A percentile compares a stretch with the other conserved stretches of the same genome.
phyloP scores from a whole-genome alignment of 2,888 invertebrate species.

The Acanthoscelides obtectus region DNA sequence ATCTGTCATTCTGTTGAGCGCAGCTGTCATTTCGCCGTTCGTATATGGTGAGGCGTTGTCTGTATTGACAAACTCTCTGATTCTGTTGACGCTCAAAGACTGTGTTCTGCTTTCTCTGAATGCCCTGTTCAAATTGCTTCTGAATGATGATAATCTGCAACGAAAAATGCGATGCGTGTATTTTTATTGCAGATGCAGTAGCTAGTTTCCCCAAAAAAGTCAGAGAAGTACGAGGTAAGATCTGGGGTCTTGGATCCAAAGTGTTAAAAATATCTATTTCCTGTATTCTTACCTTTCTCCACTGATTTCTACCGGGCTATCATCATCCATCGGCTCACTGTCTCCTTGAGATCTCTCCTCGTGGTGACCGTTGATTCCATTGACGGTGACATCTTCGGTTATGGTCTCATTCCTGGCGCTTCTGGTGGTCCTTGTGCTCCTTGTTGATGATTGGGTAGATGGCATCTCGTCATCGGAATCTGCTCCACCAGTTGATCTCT shows the following conservation, averaged over 20 bases:
- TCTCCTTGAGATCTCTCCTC: constrained; percentile 12
- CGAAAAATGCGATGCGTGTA: too few species aligned
- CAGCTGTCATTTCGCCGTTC: constrained; percentile 68
- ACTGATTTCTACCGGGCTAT: constrained; percentile 24
- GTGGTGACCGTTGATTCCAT: constrained; percentile 17
- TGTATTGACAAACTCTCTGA: constrained; percentile 62
- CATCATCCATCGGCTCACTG: constrained; percentile 30
- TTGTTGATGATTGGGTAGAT: background rate
- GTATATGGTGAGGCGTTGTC: constrained; percentile 58
- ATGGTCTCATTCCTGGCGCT: constrained; percentile 18
- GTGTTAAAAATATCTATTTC: too few species aligned
- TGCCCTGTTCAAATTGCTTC: constrained; percentile 65
- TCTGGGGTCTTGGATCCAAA: too few species aligned
- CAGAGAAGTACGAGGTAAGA: too few species aligned
- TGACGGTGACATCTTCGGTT: constrained; percentile 18
- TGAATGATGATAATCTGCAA: constrained; percentile 62
- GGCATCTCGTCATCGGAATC: background rate
- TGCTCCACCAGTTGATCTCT: constrained; percentile 20
- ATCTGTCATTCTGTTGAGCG: constrained; percentile 77
- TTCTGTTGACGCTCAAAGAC: constrained; percentile 62
- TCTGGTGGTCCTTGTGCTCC: background rate
- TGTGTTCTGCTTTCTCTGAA: constrained; percentile 76
- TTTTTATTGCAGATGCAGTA: too few species aligned
- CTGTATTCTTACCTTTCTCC: constrained; percentile 28
- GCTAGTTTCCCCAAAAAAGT: too few species aligned